phyloP scores from a whole-genome alignment of 2,113 vertebrate species.

The Anser brachyrhynchus region DNA sequence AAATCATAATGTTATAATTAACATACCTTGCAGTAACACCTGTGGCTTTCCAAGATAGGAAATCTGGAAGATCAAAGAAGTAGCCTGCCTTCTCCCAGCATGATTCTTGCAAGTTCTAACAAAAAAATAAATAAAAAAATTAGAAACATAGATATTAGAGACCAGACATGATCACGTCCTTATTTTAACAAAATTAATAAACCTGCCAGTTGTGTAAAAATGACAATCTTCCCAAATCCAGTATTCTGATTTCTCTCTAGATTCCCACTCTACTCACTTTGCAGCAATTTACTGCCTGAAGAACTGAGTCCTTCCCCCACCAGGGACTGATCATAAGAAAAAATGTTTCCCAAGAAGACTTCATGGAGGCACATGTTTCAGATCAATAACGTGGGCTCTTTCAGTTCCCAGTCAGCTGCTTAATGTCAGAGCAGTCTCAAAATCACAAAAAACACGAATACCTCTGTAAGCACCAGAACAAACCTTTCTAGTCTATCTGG shows the following conservation, averaged over 20 bases:
- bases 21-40: constrained; percentile 89
- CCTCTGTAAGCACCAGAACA: background rate
- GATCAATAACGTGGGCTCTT: background rate
- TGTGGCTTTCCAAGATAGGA: constrained; percentile 95
- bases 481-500: background rate
- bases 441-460: background rate
- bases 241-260: background rate
- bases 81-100: constrained; percentile 84
- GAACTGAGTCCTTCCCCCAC: background rate
- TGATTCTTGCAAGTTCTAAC: constrained; percentile 76
- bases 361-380: background rate
- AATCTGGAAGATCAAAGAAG: constrained; percentile 97
- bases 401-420: background rate
- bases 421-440: background rate
- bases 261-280: background rate
- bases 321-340: background rate
- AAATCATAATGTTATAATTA: constrained; percentile 50
- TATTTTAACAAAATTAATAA: background rate
- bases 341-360: background rate
- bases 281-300: background rate
- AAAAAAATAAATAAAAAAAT: constrained; percentile 20
- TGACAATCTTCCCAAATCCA: background rate
- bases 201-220: background rate
- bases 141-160: constrained; percentile 45
- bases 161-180: background rate